Conservation (phyloP, 2,888 invertebrate species). For the Caenorhabditis becei region DNA sequence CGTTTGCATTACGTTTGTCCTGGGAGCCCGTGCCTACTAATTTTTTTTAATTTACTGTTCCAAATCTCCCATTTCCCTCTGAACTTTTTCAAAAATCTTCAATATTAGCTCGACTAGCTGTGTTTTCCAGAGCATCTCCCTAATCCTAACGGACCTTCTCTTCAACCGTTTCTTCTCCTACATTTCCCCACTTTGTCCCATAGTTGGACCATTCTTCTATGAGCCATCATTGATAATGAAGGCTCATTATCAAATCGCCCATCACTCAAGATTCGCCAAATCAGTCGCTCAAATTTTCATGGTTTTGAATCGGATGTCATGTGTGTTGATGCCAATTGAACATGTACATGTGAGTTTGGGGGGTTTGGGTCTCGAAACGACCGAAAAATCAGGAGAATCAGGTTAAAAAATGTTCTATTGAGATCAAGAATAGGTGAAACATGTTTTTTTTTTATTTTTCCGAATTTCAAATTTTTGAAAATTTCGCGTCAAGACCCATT, state of each 20-base stretch:
- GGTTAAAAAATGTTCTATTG: too few species aligned
- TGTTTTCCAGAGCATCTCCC: constrained; percentile 18
- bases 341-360: constrained; percentile 1
- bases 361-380: too few species aligned
- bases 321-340: constrained; percentile 17
- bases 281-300: constrained; percentile 43
- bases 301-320: constrained; percentile 46
- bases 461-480: too few species aligned
- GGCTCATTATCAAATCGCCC: neutral
- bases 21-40: too few species aligned
- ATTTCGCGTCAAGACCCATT: too few species aligned
- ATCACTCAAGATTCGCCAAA: constrained; percentile 20
- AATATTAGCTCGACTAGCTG: neutral
- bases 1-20: too few species aligned
- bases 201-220: constrained; percentile 30
- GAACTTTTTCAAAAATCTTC: neutral
- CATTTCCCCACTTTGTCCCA: constrained; percentile 36
- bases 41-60: too few species aligned
- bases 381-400: too few species aligned
- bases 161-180: constrained; percentile 29
- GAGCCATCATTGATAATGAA: constrained; percentile 11
- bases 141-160: constrained; percentile 8
- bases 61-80: neutral
- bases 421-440: too few species aligned
- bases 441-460: too few species aligned